phyloP scores from a whole-genome alignment of 2,113 vertebrate genomes.

The Catagonus wagneri region DNA sequence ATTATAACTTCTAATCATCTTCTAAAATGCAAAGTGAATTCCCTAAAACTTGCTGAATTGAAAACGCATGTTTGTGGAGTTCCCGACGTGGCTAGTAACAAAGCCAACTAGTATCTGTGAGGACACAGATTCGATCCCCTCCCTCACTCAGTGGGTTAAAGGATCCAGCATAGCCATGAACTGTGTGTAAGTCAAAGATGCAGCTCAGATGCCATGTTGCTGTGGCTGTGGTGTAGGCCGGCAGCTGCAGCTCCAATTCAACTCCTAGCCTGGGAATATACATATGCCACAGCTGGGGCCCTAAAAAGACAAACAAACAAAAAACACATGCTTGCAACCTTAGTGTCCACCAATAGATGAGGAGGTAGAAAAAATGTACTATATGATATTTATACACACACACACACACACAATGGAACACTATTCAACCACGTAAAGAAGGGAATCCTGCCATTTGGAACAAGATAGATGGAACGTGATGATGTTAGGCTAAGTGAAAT shows the following conservation, averaged over 20 bases:
- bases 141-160: no score
- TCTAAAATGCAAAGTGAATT: not conserved
- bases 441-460: not conserved
- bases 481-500: not conserved
- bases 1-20: slow-evolving; percentile 27
- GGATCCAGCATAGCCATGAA: no score
- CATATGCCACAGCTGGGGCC: no score
- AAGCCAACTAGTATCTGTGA: no score
- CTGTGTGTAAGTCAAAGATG: no score
- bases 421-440: not conserved
- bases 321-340: not conserved
- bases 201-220: no score
- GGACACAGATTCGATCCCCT: no score
- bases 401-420: not conserved
- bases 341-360: not conserved
- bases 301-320: no score
- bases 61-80: not conserved
- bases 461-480: not conserved
- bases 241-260: no score
- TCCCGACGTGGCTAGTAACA: no score
- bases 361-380: not conserved
- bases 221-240: no score
- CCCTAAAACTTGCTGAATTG: not conserved
- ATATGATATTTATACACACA: not conserved
- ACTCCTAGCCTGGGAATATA: no score